These are phyloP conservation scores for Phaonia tiefii DNA, from an alignment of 2,888 invertebrate species.

Conservation along the genomic window DNA sequence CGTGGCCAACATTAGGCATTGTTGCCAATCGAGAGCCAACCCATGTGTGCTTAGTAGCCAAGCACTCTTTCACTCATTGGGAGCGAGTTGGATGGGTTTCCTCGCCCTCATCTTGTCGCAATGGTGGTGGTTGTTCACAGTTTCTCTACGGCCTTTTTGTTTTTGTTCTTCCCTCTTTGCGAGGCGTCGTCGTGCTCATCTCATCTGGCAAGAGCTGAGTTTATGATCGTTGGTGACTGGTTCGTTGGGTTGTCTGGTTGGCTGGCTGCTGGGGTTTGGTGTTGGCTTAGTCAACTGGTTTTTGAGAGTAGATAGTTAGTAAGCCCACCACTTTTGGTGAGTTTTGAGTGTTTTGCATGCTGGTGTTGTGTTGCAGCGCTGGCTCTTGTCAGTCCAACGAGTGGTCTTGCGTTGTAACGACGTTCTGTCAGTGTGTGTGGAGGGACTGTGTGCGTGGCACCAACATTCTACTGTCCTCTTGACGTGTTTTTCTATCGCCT, in stretches of 20 bases:
- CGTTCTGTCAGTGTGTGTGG: conserved; percentile 57
- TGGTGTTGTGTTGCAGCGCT: conserved; percentile 39
- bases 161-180: not conserved
- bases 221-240: conserved; percentile 51
- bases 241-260: conserved; percentile 49
- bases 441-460: conserved; percentile 67
- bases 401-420: conserved; percentile 70
- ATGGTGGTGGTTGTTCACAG: conserved; percentile 13
- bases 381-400: conserved; percentile 68
- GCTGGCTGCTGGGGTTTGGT: conserved; percentile 38
- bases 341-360: conserved; percentile 36
- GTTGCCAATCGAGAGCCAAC: conserved; percentile 22
- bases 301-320: conserved; percentile 15
- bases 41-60: not conserved
- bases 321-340: conserved; percentile 9
- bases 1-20: conserved; percentile 1
- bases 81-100: not conserved
- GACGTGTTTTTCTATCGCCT: conserved; percentile 53
- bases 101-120: not conserved
- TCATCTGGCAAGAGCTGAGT: conserved; percentile 11
- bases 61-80: not conserved
- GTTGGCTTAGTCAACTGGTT: conserved; percentile 35
- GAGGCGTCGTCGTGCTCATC: not conserved
- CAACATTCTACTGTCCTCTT: conserved; percentile 42
- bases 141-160: conserved; percentile 2